Conservation (phyloP, 1,140 invertebrate genomes). For the Zaprionus gabonicus region DNA sequence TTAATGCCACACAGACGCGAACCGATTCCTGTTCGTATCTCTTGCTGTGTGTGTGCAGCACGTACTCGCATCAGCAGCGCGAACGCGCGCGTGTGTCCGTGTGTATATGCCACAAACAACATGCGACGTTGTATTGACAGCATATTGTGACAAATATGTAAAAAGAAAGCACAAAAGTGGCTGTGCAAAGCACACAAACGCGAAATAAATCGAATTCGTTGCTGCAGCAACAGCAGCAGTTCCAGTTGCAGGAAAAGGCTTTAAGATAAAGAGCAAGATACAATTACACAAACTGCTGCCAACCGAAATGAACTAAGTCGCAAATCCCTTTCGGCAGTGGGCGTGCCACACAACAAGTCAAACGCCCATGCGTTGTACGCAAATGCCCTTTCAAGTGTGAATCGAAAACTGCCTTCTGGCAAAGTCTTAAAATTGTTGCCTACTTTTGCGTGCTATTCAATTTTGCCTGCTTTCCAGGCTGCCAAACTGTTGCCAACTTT, state of each 20-base stretch:
- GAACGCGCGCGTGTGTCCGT: conserved; percentile 12
- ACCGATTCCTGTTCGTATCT: conserved; percentile 37
- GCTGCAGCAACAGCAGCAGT: conserved; percentile 19
- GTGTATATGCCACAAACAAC: conserved; percentile 66
- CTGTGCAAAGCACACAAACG: conserved; percentile 33
- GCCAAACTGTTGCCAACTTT: conserved; percentile 2
- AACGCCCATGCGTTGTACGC: background rate
- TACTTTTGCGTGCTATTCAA: conserved; percentile 22
- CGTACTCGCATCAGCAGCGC: conserved; percentile 42
- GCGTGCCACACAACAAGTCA: background rate
- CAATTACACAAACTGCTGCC: conserved; percentile 34
- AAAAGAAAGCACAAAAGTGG: conserved; percentile 45
- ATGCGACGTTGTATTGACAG: conserved; percentile 75
- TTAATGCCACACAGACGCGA: conserved; percentile 65
- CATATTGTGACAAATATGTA: conserved; percentile 82
- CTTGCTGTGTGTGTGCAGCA: conserved; percentile 56
- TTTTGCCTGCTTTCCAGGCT: background rate
- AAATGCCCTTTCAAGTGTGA: background rate
- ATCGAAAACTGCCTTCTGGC: conserved; percentile 1
- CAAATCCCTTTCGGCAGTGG: conserved; percentile 7
- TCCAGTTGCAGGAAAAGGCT: conserved; percentile 21
- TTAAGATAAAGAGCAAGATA: conserved; percentile 22
- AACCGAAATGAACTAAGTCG: conserved; percentile 2
- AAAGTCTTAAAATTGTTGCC: conserved; percentile 12
- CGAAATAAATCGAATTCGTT: conserved; percentile 49